These are phyloP conservation scores for Drosophila lowei DNA, from an alignment of 1,140 invertebrate species.

Conservation along the genomic window DNA sequence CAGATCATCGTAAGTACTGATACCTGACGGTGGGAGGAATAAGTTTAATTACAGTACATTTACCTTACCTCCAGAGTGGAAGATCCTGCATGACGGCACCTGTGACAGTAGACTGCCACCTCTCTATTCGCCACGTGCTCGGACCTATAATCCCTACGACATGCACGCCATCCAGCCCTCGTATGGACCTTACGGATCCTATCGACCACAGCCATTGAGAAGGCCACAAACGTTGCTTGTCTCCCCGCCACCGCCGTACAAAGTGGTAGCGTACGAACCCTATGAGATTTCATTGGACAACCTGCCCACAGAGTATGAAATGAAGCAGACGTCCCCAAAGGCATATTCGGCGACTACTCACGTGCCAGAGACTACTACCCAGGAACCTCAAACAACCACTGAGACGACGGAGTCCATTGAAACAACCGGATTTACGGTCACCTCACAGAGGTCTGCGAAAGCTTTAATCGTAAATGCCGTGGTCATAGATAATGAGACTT, in stretches of 20 bases:
- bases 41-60: not conserved
- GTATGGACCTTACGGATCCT: slow-evolving; percentile 1
- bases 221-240: slow-evolving; percentile 4
- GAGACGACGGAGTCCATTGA: no score
- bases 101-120: slow-evolving; percentile 33
- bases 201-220: slow-evolving; percentile 7
- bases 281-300: slow-evolving; percentile 37
- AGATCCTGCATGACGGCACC: slow-evolving; percentile 21
- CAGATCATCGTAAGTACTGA: slow-evolving; percentile 26
- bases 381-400: not conserved
- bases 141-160: slow-evolving; percentile 29
- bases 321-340: not conserved
- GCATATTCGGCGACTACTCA: slow-evolving; percentile 1
- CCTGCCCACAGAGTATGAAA: slow-evolving; percentile 23
- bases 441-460: slow-evolving; percentile 1
- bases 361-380: not conserved
- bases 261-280: slow-evolving; percentile 24
- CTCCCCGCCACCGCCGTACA: slow-evolving; percentile 17
- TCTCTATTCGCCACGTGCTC: slow-evolving; percentile 12
- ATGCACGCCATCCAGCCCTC: not conserved
- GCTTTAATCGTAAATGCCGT: slow-evolving; percentile 30
- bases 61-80: slow-evolving; percentile 11
- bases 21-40: not conserved
- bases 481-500: not conserved
- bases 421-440: not conserved